A percentile compares a stretch with the other conserved stretches of the same genome.
Conservation (phyloP, 2,888 invertebrate species). For the Stenotaenia linearis region DNA sequence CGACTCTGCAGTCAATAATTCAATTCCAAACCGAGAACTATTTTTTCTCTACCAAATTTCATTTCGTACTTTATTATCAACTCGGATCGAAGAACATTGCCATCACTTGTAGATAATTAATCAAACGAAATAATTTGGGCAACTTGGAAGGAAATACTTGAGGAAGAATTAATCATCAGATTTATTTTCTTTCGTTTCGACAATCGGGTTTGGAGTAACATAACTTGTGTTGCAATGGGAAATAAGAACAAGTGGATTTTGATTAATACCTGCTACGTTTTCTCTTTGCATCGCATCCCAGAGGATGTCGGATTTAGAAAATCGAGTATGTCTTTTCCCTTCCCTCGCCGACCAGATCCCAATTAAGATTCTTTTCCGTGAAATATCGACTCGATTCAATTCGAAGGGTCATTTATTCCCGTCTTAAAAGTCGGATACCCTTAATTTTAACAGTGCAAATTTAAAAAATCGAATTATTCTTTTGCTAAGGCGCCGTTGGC, state of each 20-base stretch:
- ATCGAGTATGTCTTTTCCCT: slow-evolving; percentile 1
- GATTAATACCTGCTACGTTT: not conserved
- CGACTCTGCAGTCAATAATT: not conserved
- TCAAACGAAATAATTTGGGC: not conserved
- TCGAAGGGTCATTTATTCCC: not conserved
- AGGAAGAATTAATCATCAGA: slow-evolving; percentile 9
- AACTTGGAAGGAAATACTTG: not conserved
- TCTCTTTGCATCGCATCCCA: slow-evolving; percentile 1
- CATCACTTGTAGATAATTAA: slow-evolving; percentile 10
- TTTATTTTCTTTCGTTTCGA: slow-evolving; percentile 17
- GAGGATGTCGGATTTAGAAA: slow-evolving; percentile 17
- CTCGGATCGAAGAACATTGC: not conserved
- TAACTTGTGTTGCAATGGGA: not conserved
- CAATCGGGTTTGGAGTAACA: not conserved
- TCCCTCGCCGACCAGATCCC: slow-evolving; percentile 3
- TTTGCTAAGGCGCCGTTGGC: too few species aligned
- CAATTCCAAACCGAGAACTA: not conserved
- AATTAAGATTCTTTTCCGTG: slow-evolving; percentile 21
- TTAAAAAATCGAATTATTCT: not conserved
- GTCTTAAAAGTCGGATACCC: not conserved
- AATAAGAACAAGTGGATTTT: slow-evolving; percentile 6
- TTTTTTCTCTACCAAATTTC: not conserved
- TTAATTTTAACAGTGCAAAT: not conserved
- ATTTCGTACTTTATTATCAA: not conserved
- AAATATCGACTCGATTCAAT: not conserved